Conservation (phyloP, 2,888 invertebrate genomes). For the Muschampia plurimacula region DNA sequence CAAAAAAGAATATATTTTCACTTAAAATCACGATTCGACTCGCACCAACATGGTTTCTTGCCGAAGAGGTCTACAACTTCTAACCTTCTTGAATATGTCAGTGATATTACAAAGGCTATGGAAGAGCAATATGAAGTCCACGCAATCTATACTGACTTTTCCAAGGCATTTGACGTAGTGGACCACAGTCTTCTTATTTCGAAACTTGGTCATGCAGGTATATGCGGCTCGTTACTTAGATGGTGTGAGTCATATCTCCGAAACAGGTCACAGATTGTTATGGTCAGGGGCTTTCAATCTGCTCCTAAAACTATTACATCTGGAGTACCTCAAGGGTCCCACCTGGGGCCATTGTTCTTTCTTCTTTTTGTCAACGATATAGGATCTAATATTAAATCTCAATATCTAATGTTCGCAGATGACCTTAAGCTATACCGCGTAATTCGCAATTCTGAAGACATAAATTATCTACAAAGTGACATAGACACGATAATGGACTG, state of each 20-base stretch:
- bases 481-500: slow-evolving; percentile 4
- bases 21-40: slow-evolving; percentile 19
- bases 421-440: slow-evolving; percentile 18
- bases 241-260: slow-evolving; percentile 37
- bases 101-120: slow-evolving; percentile 26
- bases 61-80: slow-evolving; percentile 39
- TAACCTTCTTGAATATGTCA: slow-evolving; percentile 40
- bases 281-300: slow-evolving; percentile 30
- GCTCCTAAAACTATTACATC: slow-evolving; percentile 20
- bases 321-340: slow-evolving; percentile 43
- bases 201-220: slow-evolving; percentile 33
- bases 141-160: slow-evolving; percentile 43
- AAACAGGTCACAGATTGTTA: slow-evolving; percentile 33
- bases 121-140: slow-evolving; percentile 37
- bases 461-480: slow-evolving; percentile 1
- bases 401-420: slow-evolving; percentile 19
- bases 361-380: slow-evolving; percentile 17
- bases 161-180: slow-evolving; percentile 43
- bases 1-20: slow-evolving; percentile 19
- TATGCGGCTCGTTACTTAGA: slow-evolving; percentile 40
- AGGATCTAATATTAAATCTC: background rate
- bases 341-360: slow-evolving; percentile 18
- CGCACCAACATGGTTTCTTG: slow-evolving; percentile 6
- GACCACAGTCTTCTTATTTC: slow-evolving; percentile 31
- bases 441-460: background rate